phyloP scores from a whole-genome alignment of 2,797 vertebrate species.

The Arctocebus calabarensis region DNA sequence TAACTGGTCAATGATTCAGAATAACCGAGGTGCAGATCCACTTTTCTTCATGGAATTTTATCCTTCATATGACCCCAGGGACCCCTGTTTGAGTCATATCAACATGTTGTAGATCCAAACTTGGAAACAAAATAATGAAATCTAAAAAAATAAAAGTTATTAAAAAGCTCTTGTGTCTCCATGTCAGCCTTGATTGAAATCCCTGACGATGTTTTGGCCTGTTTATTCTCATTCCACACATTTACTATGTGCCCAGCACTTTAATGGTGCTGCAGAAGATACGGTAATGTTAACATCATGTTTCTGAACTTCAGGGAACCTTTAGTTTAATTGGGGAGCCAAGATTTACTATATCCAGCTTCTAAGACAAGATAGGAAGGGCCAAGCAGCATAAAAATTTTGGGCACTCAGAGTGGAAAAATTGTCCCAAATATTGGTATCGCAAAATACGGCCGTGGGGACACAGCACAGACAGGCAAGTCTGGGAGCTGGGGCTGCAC shows the following conservation, averaged over 20 bases:
- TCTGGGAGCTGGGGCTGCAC: neutral
- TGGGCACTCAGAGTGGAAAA: neutral
- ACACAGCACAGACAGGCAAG: neutral
- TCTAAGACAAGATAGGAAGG: neutral
- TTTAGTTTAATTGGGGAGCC: constrained; percentile 63
- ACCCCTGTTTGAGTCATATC: neutral
- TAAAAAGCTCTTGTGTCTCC: neutral
- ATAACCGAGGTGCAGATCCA: neutral
- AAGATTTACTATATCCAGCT: neutral
- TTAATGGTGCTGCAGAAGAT: neutral
- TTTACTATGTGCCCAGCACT: neutral
- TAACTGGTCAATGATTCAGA: constrained; percentile 12
- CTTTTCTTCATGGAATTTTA: constrained; percentile 32
- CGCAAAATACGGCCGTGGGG: neutral
- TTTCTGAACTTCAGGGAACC: constrained; percentile 15
- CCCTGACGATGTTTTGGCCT: neutral
- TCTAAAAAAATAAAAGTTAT: neutral
- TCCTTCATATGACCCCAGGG: neutral
- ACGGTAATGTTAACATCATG: neutral
- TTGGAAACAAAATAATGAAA: neutral
- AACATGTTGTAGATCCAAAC: neutral
- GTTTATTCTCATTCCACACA: neutral
- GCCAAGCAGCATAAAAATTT: neutral
- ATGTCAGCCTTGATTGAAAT: neutral
- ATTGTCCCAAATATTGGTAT: neutral